Percentiles rank a stretch among this genome's conserved stretches.
Evolutionary conservation across 2,888 invertebrate genomes (phyloP).

Genomic region (Punctoribates punctum): DNA sequence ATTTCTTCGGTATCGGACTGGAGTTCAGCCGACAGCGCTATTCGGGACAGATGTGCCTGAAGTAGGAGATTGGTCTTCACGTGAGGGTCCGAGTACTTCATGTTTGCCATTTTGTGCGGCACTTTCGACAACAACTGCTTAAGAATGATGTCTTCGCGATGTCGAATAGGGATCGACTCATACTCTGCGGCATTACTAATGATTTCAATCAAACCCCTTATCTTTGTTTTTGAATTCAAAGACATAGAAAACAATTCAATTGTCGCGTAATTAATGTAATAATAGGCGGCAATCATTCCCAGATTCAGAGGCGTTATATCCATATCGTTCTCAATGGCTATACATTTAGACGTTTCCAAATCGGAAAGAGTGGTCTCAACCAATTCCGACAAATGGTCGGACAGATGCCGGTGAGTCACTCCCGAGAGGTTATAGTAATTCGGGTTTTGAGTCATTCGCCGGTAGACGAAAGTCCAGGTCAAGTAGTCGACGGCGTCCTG

Average conservation of each 20-base stretch:
- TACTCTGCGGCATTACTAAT: slow-evolving; percentile 97
- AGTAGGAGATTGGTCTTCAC: slow-evolving; percentile 91
- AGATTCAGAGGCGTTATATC: slow-evolving; percentile 93
- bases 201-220: slow-evolving; percentile 93
- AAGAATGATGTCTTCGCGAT: slow-evolving; percentile 87
- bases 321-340: slow-evolving; percentile 96
- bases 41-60: slow-evolving; percentile 90
- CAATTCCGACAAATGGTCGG: slow-evolving; percentile 95
- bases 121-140: slow-evolving; percentile 53
- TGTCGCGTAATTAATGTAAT: slow-evolving; percentile 98
- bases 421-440: slow-evolving; percentile 98
- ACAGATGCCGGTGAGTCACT: slow-evolving; percentile 91
- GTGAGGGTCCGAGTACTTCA: slow-evolving; percentile 93
- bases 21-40: slow-evolving; percentile 90
- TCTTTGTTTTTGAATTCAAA: slow-evolving; percentile 93
- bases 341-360: slow-evolving; percentile 93
- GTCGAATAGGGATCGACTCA: slow-evolving; percentile 86
- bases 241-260: slow-evolving; percentile 97
- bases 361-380: slow-evolving; percentile 93
- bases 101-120: slow-evolving; percentile 66
- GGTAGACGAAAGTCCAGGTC: slow-evolving; percentile 98
- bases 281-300: slow-evolving; percentile 99
- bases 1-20: slow-evolving; percentile 93
- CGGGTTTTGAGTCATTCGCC: slow-evolving; percentile 95
- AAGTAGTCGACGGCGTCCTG: slow-evolving; percentile 99